Percentiles rank a stretch among this genome's conserved stretches.
These are phyloP conservation scores for Perca flavescens DNA, from an alignment of 2,113 vertebrate genomes.

Conservation along the genomic window DNA sequence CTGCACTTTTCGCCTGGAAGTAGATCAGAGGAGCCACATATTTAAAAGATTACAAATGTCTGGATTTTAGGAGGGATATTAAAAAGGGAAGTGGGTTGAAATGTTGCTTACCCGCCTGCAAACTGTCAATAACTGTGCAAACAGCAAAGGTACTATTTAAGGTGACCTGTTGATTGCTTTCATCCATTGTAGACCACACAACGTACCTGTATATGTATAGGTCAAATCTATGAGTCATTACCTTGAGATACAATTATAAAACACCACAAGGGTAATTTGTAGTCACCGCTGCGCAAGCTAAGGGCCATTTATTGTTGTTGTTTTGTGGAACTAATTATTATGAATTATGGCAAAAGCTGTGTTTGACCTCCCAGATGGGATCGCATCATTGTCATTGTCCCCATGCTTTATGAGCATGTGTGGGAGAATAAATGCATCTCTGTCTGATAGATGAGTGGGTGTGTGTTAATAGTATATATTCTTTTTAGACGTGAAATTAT, in stretches of 20 bases:
- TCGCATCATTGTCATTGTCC: constrained; percentile 10
- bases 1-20: constrained; percentile 4
- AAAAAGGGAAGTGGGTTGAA: neutral
- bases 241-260: neutral
- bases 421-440: constrained; percentile 13
- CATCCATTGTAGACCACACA: neutral
- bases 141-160: neutral
- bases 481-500: constrained; percentile 12
- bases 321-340: constrained; percentile 27
- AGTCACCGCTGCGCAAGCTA: neutral
- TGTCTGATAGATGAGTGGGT: neutral
- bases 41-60: constrained; percentile 4
- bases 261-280: constrained; percentile 16
- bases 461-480: constrained; percentile 9
- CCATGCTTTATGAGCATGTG: constrained; percentile 5
- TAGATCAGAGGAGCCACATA: constrained; percentile 6
- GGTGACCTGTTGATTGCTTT: constrained; percentile 8
- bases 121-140: neutral
- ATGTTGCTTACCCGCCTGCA: neutral
- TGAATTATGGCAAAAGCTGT: constrained; percentile 17
- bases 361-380: constrained; percentile 18
- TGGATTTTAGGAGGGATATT: constrained; percentile 3
- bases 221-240: constrained; percentile 4
- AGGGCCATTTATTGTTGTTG: neutral
- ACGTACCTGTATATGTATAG: neutral